These are phyloP conservation scores for Cephus nigrinus DNA, from an alignment of 2,888 invertebrate species.

Conservation along the genomic window DNA sequence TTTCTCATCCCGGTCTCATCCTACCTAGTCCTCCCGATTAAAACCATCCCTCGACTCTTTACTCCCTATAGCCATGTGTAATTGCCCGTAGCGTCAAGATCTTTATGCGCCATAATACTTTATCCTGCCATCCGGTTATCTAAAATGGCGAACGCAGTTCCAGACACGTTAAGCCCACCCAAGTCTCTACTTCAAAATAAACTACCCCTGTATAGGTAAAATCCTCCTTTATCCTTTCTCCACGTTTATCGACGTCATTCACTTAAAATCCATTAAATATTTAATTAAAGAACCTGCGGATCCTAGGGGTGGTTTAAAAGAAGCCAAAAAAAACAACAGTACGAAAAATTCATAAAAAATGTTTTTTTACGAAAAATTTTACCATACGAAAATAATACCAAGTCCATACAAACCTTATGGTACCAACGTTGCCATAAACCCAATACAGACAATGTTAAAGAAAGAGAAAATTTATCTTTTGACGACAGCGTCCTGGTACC, in stretches of 20 bases:
- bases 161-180: slow-evolving; percentile 23
- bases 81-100: slow-evolving; percentile 32
- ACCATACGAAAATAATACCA: neutral
- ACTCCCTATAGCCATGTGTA: slow-evolving; percentile 22
- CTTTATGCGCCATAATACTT: slow-evolving; percentile 40
- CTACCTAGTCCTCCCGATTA: neutral
- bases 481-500: neutral
- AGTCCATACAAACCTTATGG: neutral
- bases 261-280: slow-evolving; percentile 21
- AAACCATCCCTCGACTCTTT: neutral
- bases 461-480: neutral
- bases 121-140: slow-evolving; percentile 24
- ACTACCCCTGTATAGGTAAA: slow-evolving; percentile 13
- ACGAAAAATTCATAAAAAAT: neutral
- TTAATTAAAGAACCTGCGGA: neutral
- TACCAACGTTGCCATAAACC: neutral
- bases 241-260: slow-evolving; percentile 30
- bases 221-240: slow-evolving; percentile 14
- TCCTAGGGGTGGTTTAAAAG: too few relatives aligned
- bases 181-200: slow-evolving; percentile 6
- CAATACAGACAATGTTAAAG: neutral
- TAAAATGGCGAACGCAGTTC: slow-evolving; percentile 13
- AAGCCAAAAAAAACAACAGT: neutral
- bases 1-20: neutral
- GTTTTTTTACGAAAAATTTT: neutral